phyloP scores from a whole-genome alignment of 2,888 invertebrate genomes.

The Eupeodes latifasciatus region DNA sequence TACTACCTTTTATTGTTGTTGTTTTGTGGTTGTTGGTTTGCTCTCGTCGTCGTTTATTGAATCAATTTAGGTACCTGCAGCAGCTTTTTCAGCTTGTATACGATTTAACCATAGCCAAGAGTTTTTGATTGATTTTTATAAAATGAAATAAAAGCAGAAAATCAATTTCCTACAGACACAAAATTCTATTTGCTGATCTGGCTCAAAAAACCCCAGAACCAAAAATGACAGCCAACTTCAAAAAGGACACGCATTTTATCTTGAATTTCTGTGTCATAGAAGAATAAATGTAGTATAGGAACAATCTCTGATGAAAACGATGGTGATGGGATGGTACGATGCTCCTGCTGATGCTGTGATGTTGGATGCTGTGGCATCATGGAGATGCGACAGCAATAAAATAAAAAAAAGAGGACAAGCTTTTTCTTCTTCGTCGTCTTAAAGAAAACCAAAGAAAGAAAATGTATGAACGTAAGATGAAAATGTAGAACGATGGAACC shows the following conservation, averaged over 20 bases:
- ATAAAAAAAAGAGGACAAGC: slow-evolving; percentile 4
- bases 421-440: not conserved
- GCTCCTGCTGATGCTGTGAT: not conserved
- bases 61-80: slow-evolving; percentile 6
- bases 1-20: not conserved
- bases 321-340: not conserved
- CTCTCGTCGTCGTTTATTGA: not conserved
- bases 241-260: slow-evolving; percentile 42
- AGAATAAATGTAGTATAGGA: not conserved
- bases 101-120: not conserved
- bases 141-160: not conserved
- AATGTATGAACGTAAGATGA: not conserved
- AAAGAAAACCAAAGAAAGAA: not conserved
- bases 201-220: not conserved
- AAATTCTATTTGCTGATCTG: slow-evolving; percentile 7
- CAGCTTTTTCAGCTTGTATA: not conserved
- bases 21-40: not conserved
- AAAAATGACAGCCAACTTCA: slow-evolving; percentile 1
- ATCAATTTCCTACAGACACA: slow-evolving; percentile 47
- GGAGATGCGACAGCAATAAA: slow-evolving; percentile 25
- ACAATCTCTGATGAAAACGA: slow-evolving; percentile 16
- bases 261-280: slow-evolving; percentile 29
- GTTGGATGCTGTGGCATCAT: not conserved
- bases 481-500: slow-evolving; percentile 28
- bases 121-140: slow-evolving; percentile 42